Evolutionary conservation across 92 coral and sea anemone species (phyloP).

Genomic region (Nematostella vectensis): DNA sequence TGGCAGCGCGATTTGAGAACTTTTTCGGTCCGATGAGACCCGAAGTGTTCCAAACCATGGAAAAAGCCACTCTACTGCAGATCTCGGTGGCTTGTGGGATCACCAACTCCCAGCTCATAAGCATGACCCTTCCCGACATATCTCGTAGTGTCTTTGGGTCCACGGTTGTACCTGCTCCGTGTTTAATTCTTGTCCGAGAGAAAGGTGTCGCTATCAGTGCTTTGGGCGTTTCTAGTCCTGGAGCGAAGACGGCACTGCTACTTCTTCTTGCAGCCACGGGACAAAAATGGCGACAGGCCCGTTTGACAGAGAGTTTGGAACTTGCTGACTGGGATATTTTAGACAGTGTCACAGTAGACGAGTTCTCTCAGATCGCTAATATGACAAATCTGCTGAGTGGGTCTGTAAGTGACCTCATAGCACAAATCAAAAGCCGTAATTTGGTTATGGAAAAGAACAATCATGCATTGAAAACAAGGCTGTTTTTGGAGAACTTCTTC

Average conservation of each 20-base stretch:
- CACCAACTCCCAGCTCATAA: slow-evolving; percentile 7
- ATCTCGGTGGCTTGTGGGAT: slow-evolving; percentile 33
- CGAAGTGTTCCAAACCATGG: slow-evolving; percentile 13
- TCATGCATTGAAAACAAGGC: background rate
- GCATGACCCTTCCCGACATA: slow-evolving; percentile 28
- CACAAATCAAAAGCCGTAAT: background rate
- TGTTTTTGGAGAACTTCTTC: slow-evolving; percentile 14
- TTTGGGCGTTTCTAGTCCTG: slow-evolving; percentile 9
- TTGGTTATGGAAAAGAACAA: background rate
- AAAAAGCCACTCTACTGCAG: slow-evolving; percentile 30
- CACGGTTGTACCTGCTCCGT: slow-evolving; percentile 8
- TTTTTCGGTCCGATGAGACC: background rate
- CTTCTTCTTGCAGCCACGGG: slow-evolving; percentile 22
- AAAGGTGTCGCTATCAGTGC: slow-evolving; percentile 33
- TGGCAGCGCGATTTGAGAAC: slow-evolving; percentile 1
- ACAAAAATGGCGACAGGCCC: slow-evolving; percentile 43
- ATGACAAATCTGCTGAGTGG: slow-evolving; percentile 7
- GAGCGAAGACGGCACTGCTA: slow-evolving; percentile 27
- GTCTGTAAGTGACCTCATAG: slow-evolving; percentile 28
- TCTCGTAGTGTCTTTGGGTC: slow-evolving; percentile 42
- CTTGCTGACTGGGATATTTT: slow-evolving; percentile 53
- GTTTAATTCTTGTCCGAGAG: slow-evolving; percentile 24
- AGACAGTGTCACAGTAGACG: slow-evolving; percentile 26
- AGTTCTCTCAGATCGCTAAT: slow-evolving; percentile 27
- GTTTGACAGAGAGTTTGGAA: slow-evolving; percentile 12